These are phyloP conservation scores for Parauchenoglanis punctatus DNA, from an alignment of 2,797 vertebrate genomes.

Conservation along the genomic window DNA sequence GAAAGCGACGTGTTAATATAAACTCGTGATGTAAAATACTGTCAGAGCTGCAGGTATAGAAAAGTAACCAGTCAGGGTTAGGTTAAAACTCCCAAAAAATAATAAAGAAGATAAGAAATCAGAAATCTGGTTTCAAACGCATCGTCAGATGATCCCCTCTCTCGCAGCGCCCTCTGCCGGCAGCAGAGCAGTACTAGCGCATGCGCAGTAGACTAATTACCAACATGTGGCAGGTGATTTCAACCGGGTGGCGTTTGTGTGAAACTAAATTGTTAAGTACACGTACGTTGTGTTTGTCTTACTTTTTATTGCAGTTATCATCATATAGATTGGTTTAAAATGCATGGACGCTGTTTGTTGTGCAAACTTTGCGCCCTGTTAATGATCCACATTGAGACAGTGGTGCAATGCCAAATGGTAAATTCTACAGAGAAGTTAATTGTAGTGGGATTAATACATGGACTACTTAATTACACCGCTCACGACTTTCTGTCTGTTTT, in stretches of 20 bases:
- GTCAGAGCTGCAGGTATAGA: not conserved
- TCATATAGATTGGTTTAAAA: not conserved
- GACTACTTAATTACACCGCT: not conserved
- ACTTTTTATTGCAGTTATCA: not conserved
- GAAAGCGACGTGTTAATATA: not conserved
- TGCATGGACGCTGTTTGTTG: conserved; percentile 19
- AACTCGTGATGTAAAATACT: not conserved
- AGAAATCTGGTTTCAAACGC: not conserved
- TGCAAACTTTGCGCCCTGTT: not conserved
- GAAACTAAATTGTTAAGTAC: not conserved
- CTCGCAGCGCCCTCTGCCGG: not conserved
- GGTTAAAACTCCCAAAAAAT: not conserved
- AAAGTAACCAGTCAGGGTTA: not conserved
- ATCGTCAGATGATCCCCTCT: not conserved
- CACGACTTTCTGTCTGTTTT: not conserved
- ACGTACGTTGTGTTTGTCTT: not conserved
- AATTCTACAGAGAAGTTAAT: not conserved
- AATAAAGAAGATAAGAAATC: not conserved
- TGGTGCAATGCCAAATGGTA: conserved; percentile 3
- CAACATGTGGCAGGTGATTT: conserved; percentile 22
- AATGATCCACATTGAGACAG: not conserved
- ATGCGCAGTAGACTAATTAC: conserved; percentile 27
- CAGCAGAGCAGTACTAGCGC: not conserved
- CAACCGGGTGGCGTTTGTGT: too few relatives aligned
- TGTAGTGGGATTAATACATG: not conserved